Evolutionary conservation across 2,888 invertebrate species (phyloP), one percentile per base, ranked within the genome.

Genomic region (Sinodicranocentrus sp.): DNA sequence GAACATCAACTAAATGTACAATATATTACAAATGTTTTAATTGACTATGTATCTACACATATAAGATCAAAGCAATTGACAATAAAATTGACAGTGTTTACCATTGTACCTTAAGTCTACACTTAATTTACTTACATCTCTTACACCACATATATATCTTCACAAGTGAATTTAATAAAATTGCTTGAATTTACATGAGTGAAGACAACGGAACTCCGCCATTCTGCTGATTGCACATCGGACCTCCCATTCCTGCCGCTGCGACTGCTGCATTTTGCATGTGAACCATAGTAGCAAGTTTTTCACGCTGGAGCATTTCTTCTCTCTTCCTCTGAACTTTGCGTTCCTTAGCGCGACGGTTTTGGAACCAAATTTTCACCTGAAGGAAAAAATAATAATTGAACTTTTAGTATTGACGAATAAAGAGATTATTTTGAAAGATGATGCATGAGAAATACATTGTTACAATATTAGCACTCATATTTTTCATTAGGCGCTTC

Each of bases 301-400:
- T 93, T 87, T 93, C 93, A 87, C 93, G 93, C 91, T 93, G 92
- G 28, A 92, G 91, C 13, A 93, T 92, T 89, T 96, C 95, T 87
- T 94, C 94, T 54, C 95, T 94, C 91, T 97, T 97, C 90, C 97
- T 97, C 87, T 92, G 92, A 90, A 96, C 95, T 91, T 97, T 97
- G 13, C 98, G 93, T 90, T 98, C 97, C 91, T 98, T 98, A 72
- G 98, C 98, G 54, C 98, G 93, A 17, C 97, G 93, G 91, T 98
- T 98, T 93, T 97, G 97, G 90, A 97, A 97, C 95, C 95, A 95
- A 84, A 95, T 95, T 91, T 95, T 94, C 71, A 94, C 94, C 94
- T 94, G 91, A n/a, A n/a, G n/a, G n/a, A n/a, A n/a, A n/a, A n/a
- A n/a, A n/a, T n/a, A n/a, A n/a, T n/a, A n/a, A n/a, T n/a, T n/a